Evolutionary conservation across 2,113 vertebrate species (phyloP).

Genomic region (Odobenus rosmarus): DNA sequence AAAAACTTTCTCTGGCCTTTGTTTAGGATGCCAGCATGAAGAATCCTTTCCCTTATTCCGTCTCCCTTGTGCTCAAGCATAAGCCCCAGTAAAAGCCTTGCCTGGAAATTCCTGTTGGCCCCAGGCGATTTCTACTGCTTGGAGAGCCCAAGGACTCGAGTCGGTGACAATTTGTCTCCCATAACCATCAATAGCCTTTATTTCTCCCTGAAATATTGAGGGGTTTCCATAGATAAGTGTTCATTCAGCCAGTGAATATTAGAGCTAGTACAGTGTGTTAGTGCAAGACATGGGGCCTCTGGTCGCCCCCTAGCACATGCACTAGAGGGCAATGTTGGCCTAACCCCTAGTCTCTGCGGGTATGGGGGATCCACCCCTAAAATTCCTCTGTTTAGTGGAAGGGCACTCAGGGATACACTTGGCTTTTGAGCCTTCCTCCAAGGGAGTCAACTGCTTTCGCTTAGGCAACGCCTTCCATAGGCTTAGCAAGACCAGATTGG

Average conservation of each 20-base stretch:
- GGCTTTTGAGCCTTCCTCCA: background rate
- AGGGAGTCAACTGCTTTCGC: background rate
- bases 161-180: background rate
- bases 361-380: background rate
- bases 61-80: background rate
- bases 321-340: background rate
- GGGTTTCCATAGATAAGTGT: background rate
- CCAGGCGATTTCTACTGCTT: background rate
- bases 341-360: background rate
- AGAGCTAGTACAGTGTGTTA: background rate
- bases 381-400: background rate
- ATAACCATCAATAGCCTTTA: background rate
- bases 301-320: background rate
- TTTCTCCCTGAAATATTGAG: background rate
- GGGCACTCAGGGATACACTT: background rate
- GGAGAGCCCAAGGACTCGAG: background rate
- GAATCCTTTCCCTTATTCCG: background rate
- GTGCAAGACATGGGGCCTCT: background rate
- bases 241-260: background rate
- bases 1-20: background rate
- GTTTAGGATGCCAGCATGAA: background rate
- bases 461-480: background rate
- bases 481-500: background rate
- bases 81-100: background rate
- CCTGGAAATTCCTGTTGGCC: background rate